These are phyloP conservation scores for Ornithoptera priamus DNA, from an alignment of 2,888 invertebrate genomes.

Conservation along the genomic window DNA sequence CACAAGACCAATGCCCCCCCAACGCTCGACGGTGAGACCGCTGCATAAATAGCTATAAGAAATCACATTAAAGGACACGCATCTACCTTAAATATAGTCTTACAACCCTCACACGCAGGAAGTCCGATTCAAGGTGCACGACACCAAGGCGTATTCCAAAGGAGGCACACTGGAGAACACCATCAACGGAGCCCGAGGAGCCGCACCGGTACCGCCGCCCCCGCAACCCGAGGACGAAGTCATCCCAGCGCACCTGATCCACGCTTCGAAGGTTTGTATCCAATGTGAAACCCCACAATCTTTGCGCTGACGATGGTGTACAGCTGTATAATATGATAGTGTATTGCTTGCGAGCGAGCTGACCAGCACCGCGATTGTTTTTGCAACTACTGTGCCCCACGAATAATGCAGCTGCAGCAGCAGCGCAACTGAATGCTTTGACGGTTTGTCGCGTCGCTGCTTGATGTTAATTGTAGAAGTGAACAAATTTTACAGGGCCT, in stretches of 20 bases:
- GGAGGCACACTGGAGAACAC: conserved; percentile 94
- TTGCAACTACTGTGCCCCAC: conserved; percentile 8
- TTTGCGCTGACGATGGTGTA: not conserved
- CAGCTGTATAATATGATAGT: not conserved
- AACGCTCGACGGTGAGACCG: conserved; percentile 65
- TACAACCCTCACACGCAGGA: conserved; percentile 81
- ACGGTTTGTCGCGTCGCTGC: conserved; percentile 22
- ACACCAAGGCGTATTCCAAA: conserved; percentile 94
- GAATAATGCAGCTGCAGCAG: conserved; percentile 5
- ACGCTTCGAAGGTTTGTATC: conserved; percentile 53
- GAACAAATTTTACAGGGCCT: conserved; percentile 82
- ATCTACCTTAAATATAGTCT: conserved; percentile 37
- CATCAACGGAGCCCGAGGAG: conserved; percentile 88
- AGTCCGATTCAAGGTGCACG: conserved; percentile 96
- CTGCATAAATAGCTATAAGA: not conserved
- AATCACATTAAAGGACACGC: conserved; percentile 35
- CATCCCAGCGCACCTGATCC: conserved; percentile 82
- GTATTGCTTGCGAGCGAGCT: conserved; percentile 29
- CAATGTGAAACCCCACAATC: not conserved
- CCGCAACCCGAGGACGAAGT: conserved; percentile 63
- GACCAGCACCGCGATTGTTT: conserved; percentile 31
- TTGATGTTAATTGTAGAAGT: conserved; percentile 40
- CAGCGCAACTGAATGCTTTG: not conserved
- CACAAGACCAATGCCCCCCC: conserved; percentile 71
- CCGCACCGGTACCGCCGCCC: conserved; percentile 49